These are phyloP conservation scores for Stichopus horrens DNA, from an alignment of 53 echinoderm and acorn worm genomes.

Conservation along the genomic window DNA sequence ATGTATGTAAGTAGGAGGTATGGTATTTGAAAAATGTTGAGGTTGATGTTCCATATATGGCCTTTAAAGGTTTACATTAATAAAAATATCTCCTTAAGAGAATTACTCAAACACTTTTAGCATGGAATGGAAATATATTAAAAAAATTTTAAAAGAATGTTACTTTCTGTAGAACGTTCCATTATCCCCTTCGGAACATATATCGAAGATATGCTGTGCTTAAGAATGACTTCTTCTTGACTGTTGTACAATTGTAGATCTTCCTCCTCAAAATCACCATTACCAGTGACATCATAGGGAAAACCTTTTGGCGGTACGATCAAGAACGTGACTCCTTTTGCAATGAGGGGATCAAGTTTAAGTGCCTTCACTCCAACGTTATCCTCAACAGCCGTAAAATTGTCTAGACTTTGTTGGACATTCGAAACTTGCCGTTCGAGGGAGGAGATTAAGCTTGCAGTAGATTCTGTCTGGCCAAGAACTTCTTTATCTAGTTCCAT, in stretches of 20 bases:
- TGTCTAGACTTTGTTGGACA: constrained; percentile 22
- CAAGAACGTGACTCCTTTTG: constrained; percentile 10
- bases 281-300: background rate
- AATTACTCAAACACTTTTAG: too few species aligned
- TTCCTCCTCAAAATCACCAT: background rate
- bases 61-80: too few species aligned
- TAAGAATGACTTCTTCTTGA: background rate
- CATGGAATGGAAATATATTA: too few species aligned
- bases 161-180: background rate
- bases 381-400: constrained; percentile 17
- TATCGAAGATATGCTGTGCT: background rate
- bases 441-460: background rate
- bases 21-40: too few species aligned
- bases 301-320: background rate
- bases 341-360: constrained; percentile 9
- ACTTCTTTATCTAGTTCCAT: background rate
- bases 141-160: background rate
- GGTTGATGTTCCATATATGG: too few species aligned
- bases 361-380: constrained; percentile 29
- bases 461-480: background rate
- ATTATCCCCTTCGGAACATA: background rate
- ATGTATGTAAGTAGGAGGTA: too few species aligned
- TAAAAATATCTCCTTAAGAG: too few species aligned
- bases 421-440: constrained; percentile 17
- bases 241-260: background rate